Percentiles rank a stretch among this genome's conserved stretches.
Evolutionary conservation across 2,797 vertebrate species (phyloP).

Genomic region (Hypotaenidia okinawae): DNA sequence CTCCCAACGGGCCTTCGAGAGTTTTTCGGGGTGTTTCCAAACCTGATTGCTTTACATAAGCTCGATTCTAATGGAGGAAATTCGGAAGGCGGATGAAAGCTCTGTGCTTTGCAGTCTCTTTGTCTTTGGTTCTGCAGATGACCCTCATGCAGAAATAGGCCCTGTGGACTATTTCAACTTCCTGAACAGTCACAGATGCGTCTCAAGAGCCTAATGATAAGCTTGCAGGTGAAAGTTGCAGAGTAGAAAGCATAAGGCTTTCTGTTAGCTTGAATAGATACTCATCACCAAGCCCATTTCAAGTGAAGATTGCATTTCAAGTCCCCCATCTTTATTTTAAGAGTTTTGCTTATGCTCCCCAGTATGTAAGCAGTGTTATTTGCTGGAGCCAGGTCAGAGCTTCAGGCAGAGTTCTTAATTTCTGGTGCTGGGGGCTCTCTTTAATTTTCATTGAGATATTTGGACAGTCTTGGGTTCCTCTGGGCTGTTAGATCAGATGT

Average conservation of each 20-base stretch:
- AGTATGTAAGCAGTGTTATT: not conserved
- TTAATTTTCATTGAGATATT: constrained; percentile 21
- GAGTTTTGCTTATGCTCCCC: not conserved
- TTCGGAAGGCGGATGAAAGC: not conserved
- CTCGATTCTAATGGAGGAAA: not conserved
- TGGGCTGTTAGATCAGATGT: constrained; percentile 29
- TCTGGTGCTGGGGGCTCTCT: not conserved
- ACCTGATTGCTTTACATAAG: not conserved
- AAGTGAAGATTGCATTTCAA: not conserved
- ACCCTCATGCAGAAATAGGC: not conserved
- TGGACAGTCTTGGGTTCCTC: constrained; percentile 14
- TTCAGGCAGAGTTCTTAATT: not conserved
- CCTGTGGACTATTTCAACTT: not conserved
- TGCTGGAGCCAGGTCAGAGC: not conserved
- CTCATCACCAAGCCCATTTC: not conserved
- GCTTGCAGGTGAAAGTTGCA: not conserved
- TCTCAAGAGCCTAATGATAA: not conserved
- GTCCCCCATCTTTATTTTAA: not conserved
- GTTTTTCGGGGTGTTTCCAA: not conserved
- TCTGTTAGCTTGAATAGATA: not conserved
- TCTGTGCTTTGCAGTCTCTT: not conserved
- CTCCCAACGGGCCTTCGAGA: not conserved
- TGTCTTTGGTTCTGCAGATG: not conserved
- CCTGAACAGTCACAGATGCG: not conserved
- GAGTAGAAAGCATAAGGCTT: not conserved